phyloP scores from a whole-genome alignment of 2,888 invertebrate species.

The Kuschelorhynchus macadamiae region DNA sequence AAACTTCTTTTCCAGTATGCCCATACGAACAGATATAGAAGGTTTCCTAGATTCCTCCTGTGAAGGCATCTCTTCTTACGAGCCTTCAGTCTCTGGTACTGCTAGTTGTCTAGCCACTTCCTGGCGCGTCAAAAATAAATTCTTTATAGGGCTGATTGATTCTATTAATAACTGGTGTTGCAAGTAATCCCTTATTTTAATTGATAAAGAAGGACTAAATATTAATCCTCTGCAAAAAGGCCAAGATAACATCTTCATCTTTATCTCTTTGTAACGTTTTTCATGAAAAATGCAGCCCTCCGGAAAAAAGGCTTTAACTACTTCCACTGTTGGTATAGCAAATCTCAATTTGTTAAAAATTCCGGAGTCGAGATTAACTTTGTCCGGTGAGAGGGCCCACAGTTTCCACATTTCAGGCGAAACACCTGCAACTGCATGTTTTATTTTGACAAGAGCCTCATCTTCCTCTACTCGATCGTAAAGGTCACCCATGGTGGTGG shows the following conservation, averaged over 20 bases:
- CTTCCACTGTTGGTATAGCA: slow-evolving; percentile 11
- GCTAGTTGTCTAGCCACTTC: slow-evolving; percentile 6
- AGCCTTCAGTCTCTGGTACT: background rate
- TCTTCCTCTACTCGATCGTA: slow-evolving; percentile 7
- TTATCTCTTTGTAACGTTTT: slow-evolving; percentile 9
- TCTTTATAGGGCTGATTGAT: background rate
- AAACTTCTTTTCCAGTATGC: background rate
- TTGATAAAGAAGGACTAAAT: slow-evolving; percentile 19
- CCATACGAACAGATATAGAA: slow-evolving; percentile 11
- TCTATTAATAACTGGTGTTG: slow-evolving; percentile 13
- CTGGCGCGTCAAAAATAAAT: slow-evolving; percentile 6
- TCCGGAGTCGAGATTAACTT: slow-evolving; percentile 9
- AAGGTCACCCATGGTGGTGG: slow-evolving; percentile 14
- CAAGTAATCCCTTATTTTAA: slow-evolving; percentile 8
- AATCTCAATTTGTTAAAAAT: slow-evolving; percentile 9
- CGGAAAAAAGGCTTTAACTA: slow-evolving; percentile 8
- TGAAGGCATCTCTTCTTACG: background rate
- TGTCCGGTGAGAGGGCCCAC: background rate
- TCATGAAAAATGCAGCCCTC: slow-evolving; percentile 7
- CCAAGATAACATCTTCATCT: slow-evolving; percentile 16
- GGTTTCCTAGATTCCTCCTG: background rate
- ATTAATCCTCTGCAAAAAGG: slow-evolving; percentile 11
- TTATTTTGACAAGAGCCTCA: slow-evolving; percentile 4
- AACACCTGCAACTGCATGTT: background rate
- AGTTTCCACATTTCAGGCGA: slow-evolving; percentile 5